A percentile compares a stretch with the other conserved stretches of the same genome.
Conservation (phyloP, 2,888 invertebrate genomes). For the Sthenelais limicola region DNA sequence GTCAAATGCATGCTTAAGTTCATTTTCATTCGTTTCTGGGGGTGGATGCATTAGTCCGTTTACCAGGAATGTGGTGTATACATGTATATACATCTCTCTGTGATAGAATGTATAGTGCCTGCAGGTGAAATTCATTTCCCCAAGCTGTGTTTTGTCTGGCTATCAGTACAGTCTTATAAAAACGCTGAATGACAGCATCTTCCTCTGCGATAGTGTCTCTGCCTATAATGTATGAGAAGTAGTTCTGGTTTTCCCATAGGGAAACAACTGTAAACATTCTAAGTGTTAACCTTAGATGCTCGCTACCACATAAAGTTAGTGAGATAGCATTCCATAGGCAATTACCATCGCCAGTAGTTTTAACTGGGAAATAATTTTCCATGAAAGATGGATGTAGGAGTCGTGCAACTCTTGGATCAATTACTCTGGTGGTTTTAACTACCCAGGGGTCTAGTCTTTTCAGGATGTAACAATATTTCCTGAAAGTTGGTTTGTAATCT, state of each 20-base stretch:
- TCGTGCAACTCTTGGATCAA: too few species aligned
- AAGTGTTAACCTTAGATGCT: not conserved
- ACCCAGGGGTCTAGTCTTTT: too few species aligned
- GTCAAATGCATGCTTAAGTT: not conserved
- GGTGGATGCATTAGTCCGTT: not conserved
- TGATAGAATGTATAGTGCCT: not conserved
- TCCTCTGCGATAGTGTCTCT: not conserved
- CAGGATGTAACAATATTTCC: too few species aligned
- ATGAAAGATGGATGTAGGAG: not conserved
- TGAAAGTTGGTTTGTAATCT: too few species aligned
- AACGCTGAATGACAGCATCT: too few species aligned
- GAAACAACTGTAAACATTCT: not conserved
- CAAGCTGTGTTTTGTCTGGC: not conserved
- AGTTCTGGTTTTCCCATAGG: not conserved
- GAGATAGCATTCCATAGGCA: slow-evolving; percentile 6
- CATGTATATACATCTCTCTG: slow-evolving; percentile 8
- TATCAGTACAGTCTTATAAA: not conserved
- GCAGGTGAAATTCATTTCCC: slow-evolving; percentile 7
- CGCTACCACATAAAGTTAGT: not conserved
- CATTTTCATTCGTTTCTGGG: not conserved
- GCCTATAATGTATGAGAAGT: not conserved
- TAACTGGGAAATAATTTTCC: not conserved
- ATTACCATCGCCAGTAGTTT: not conserved
- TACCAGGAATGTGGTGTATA: not conserved
- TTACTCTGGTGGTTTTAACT: too few species aligned